These are phyloP conservation scores for Tonatia bakeri DNA, from an alignment of 2,113 vertebrate species.

Conservation along the genomic window DNA sequence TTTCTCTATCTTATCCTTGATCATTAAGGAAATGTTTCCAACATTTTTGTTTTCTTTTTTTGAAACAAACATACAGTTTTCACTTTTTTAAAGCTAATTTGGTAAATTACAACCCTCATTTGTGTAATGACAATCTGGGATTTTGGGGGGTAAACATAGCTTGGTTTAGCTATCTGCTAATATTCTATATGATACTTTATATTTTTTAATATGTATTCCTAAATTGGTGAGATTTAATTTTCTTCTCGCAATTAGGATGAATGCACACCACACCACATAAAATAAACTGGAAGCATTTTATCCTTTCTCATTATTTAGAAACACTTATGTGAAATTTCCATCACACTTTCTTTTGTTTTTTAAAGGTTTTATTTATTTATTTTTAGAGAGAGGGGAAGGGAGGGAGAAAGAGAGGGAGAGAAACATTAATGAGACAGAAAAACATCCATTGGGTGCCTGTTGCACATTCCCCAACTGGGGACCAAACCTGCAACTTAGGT, in stretches of 20 bases:
- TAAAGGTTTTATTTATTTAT: no score
- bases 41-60: not conserved
- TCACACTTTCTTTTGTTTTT: no score
- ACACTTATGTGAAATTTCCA: not conserved
- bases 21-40: not conserved
- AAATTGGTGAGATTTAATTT: not conserved
- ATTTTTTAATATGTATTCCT: not conserved
- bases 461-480: no score
- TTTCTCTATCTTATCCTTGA: not conserved
- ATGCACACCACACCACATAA: not conserved
- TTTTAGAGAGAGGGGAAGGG: no score
- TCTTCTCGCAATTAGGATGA: not conserved
- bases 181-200: not conserved
- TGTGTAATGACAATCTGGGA: not conserved
- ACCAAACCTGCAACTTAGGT: no score
- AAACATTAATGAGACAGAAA: no score
- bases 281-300: not conserved
- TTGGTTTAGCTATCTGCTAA: not conserved
- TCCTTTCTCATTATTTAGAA: not conserved
- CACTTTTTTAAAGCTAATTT: not conserved
- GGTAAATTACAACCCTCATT: not conserved
- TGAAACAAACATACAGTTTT: not conserved
- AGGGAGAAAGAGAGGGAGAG: no score
- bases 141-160: not conserved
- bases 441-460: no score